Percentiles rank a stretch among this genome's conserved stretches.
phyloP scores from a whole-genome alignment of 2,113 vertebrate species.

The Noctilio leporinus region DNA sequence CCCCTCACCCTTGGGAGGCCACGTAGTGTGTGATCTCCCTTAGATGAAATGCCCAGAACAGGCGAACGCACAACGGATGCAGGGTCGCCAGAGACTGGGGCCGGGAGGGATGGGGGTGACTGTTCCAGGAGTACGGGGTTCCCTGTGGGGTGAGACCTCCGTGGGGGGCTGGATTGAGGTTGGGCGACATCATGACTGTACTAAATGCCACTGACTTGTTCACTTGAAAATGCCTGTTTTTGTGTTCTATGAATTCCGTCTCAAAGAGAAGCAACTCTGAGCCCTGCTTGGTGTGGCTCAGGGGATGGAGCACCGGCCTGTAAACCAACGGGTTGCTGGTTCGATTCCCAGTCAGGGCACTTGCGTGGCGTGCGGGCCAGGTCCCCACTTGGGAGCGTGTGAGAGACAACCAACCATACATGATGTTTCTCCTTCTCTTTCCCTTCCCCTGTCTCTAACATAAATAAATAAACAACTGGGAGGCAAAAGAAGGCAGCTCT shows the following conservation, averaged over 20 bases:
- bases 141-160: neutral
- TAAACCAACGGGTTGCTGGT: too few species aligned
- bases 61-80: fast-evolving
- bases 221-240: neutral
- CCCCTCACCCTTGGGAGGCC: neutral
- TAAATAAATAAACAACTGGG: too few species aligned
- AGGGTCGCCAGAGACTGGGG: neutral
- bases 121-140: fast-evolving
- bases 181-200: fast-evolving
- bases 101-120: fast-evolving
- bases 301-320: too few species aligned
- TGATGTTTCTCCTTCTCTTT: too few species aligned
- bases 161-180: neutral
- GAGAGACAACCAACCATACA: too few species aligned
- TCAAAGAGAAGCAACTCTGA: neutral
- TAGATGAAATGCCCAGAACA: too few species aligned
- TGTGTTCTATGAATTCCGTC: fast-evolving
- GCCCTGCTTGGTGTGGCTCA: too few species aligned
- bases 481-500: neutral
- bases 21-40: fast-evolving
- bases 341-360: too few species aligned
- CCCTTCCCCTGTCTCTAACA: too few species aligned
- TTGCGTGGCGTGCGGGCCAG: too few species aligned
- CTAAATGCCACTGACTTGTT: too few species aligned
- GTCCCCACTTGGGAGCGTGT: too few species aligned